A percentile compares a stretch with the other conserved stretches of the same genome.
Evolutionary conservation across 2,113 vertebrate genomes (phyloP).

Genomic region (Silurus meridionalis): DNA sequence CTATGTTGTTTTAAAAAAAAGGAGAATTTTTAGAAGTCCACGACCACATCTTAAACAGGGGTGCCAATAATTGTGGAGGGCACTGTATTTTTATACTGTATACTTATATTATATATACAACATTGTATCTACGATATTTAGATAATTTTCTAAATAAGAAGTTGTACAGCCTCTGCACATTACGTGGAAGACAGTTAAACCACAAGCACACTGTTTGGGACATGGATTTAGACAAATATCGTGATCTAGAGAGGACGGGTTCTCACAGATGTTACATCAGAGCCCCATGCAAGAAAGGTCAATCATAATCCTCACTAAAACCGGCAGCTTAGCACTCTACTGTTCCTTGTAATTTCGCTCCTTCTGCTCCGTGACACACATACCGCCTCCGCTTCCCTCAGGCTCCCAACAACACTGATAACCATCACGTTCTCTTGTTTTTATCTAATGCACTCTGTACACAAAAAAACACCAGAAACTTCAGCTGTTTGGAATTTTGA

Average conservation of each 20-base stretch:
- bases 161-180: background rate
- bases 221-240: background rate
- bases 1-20: too few relatives aligned
- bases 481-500: background rate
- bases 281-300: conserved; percentile 36
- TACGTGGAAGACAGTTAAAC: background rate
- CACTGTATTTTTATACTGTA: too few relatives aligned
- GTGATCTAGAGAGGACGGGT: conserved; percentile 23
- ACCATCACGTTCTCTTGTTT: conserved; percentile 18
- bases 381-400: conserved; percentile 29
- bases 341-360: conserved; percentile 35
- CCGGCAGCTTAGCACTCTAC: conserved; percentile 34
- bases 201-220: background rate
- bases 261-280: conserved; percentile 37
- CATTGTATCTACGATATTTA: background rate
- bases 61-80: too few relatives aligned
- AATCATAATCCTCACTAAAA: conserved; percentile 23
- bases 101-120: too few relatives aligned
- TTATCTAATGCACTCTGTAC: background rate
- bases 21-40: too few relatives aligned
- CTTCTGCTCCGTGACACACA: conserved; percentile 24
- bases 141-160: background rate
- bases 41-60: too few relatives aligned
- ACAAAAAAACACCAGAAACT: background rate
- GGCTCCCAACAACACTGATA: conserved; percentile 23